phyloP scores from a whole-genome alignment of 2,797 vertebrate genomes.

The Meriones psammophilus region DNA sequence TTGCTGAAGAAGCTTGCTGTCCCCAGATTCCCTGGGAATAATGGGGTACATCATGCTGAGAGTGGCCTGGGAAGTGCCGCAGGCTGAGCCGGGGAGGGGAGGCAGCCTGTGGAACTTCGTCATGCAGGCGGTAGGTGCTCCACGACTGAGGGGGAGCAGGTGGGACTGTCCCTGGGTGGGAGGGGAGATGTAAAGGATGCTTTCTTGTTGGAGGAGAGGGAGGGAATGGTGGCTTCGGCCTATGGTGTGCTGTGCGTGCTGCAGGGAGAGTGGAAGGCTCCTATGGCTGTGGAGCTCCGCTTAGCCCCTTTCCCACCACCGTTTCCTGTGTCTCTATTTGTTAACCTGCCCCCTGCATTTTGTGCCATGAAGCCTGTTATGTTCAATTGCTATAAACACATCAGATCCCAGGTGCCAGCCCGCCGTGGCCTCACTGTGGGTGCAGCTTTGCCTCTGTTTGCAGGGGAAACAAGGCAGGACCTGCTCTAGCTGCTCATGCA shows the following conservation, averaged over 20 bases:
- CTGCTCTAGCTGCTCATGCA: background rate
- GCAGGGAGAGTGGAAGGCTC: rapidly evolving
- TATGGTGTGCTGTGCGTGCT: too few species aligned
- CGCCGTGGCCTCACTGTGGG: background rate
- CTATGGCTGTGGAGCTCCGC: rapidly evolving
- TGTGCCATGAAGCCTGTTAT: rapidly evolving
- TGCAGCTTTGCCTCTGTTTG: background rate
- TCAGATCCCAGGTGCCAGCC: background rate
- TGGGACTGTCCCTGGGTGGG: rapidly evolving
- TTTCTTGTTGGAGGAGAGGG: background rate
- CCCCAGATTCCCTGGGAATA: background rate
- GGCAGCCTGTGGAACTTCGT: rapidly evolving
- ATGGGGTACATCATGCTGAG: background rate
- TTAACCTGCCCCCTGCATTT: rapidly evolving
- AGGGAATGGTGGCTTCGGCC: background rate
- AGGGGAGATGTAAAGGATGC: background rate
- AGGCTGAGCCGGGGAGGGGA: background rate
- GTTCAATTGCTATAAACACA: too few species aligned
- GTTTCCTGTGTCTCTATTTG: rapidly evolving
- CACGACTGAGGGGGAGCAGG: background rate
- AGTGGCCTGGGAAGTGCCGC: background rate
- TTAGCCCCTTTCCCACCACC: rapidly evolving
- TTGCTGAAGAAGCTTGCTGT: constrained; percentile 22
- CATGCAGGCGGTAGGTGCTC: rapidly evolving
- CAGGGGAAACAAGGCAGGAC: background rate